Evolutionary conservation across 2,797 vertebrate genomes (phyloP), one percentile per base, ranked within the genome.

Genomic region (Urosaurus nigricauda): DNA sequence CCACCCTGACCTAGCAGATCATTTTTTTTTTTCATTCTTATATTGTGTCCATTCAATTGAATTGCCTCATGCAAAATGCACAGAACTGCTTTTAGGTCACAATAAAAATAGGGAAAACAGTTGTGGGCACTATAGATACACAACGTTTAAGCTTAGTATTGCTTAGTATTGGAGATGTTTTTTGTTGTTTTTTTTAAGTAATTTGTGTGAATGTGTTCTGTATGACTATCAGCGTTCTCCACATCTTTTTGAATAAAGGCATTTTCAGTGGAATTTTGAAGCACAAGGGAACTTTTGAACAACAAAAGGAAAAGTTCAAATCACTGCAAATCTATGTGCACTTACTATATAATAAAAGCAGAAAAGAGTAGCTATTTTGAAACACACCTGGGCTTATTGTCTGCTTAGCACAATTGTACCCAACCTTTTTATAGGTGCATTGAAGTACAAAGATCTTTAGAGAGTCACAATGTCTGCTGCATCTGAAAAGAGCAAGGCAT

Each of bases 261-360:
- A 58, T 26, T 89, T 19, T 70, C 85, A 78, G 26, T 91, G 68
- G 26, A 84, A 89, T 16, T 21, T 12, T 0, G 0, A 86, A 88
- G 47, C 32, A 79, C 47, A 0, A 77, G 32, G 79, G 29, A 17
- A 90, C 78, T 88, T 47, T 9, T 58, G 37, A 79, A 2, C 5
- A 71, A 26, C 24, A 92, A 92, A 68, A 65, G 19, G 88, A 87
- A 91, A 91, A 43, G 29, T 87, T 90, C 70, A 60, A 84, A 58
- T 60, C 43, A 40, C 35, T 89, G 71, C 65, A 84, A 92, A 56
- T 87, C 82, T 26, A 79, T 12, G 79, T 70, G 0, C 60, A 68
- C 77, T 58, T 74, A 2, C 68, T 19, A 84, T 37, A 4, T 77
- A 87, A 86, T 77, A n/a, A 68, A 0, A 0, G 26, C 7, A 92